These are phyloP conservation scores for Zaprionus camerounensis DNA, from an alignment of 1,140 invertebrate genomes.

Conservation along the genomic window DNA sequence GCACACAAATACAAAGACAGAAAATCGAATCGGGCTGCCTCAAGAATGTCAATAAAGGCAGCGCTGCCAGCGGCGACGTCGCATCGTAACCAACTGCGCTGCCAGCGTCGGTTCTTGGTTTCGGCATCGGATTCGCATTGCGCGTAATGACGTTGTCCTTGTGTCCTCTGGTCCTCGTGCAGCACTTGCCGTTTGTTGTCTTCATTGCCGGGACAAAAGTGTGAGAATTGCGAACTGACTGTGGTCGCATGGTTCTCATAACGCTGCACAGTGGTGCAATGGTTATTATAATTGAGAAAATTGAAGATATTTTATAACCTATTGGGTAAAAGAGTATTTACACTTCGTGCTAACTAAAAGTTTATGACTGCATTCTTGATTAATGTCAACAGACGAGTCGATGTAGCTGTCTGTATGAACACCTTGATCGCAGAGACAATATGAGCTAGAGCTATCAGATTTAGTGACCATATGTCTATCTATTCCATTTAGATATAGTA, in stretches of 20 bases:
- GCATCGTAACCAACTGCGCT: neutral
- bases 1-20: constrained; percentile 72
- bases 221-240: constrained; percentile 28
- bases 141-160: constrained; percentile 54
- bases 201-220: constrained; percentile 49
- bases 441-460: neutral
- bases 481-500: too few relatives aligned
- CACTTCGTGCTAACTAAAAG: too few relatives aligned
- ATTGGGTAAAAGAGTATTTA: too few relatives aligned
- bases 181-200: constrained; percentile 65
- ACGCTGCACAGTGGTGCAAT: constrained; percentile 12
- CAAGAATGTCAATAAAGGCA: constrained; percentile 72
- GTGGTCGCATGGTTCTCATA: constrained; percentile 14
- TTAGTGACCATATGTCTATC: too few relatives aligned
- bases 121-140: neutral
- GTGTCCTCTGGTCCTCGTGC: constrained; percentile 34
- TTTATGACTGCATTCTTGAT: too few relatives aligned
- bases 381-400: too few relatives aligned
- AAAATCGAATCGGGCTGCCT: constrained; percentile 62
- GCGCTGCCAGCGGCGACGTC: constrained; percentile 28
- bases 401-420: too few relatives aligned
- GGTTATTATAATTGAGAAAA: neutral
- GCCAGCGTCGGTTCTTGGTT: neutral
- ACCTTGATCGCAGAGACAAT: too few relatives aligned
- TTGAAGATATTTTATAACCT: neutral